phyloP scores from a whole-genome alignment of 2,113 vertebrate species.

The Pipra filicauda region DNA sequence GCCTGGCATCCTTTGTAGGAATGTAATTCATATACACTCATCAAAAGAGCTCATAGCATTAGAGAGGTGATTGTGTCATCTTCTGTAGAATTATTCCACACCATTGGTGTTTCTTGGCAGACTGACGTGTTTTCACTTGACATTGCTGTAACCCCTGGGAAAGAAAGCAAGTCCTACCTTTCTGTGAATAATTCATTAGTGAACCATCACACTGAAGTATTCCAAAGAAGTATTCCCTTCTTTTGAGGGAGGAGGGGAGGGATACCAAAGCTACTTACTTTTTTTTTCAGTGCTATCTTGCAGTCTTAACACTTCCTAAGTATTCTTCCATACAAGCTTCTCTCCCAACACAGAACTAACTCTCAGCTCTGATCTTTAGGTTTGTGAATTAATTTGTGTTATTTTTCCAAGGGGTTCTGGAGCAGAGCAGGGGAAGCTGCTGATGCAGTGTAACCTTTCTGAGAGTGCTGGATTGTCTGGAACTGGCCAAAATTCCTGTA shows the following conservation, averaged over 20 bases:
- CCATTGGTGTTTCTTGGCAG: slow-evolving; percentile 38
- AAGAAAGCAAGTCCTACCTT: not conserved
- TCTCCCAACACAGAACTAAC: not conserved
- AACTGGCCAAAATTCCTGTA: not conserved
- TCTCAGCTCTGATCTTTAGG: not conserved
- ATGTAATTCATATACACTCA: not conserved
- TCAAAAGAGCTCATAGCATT: not conserved
- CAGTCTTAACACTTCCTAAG: not conserved
- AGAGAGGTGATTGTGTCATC: not conserved
- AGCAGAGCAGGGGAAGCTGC: not conserved
- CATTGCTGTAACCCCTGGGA: slow-evolving; percentile 37
- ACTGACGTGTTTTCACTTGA: slow-evolving; percentile 37
- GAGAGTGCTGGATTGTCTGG: not conserved
- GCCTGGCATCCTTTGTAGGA: not conserved
- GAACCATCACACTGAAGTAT: not conserved
- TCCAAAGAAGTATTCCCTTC: not conserved
- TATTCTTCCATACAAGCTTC: not conserved
- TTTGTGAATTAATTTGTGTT: not conserved
- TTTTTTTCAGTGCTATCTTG: not conserved
- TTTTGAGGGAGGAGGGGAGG: not conserved
- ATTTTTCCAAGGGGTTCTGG: not conserved
- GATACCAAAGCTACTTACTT: not conserved
- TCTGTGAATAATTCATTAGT: not conserved
- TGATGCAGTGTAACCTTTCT: not conserved
- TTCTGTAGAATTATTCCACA: slow-evolving; percentile 5